phyloP scores from a whole-genome alignment of 35 echinoderm and acorn worm species.

The Patiria miniata region DNA sequence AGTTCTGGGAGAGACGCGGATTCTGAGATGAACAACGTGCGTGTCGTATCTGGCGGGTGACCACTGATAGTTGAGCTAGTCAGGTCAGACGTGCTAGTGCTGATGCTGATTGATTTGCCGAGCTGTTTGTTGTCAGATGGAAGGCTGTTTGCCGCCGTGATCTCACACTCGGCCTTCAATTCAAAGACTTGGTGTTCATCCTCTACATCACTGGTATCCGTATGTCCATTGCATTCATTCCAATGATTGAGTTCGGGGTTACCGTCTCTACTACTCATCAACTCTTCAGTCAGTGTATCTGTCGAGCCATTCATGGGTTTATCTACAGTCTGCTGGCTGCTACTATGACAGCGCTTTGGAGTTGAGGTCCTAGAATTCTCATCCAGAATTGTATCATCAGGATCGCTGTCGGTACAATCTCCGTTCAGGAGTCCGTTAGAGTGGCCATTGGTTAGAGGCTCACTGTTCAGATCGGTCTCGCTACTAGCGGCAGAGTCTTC shows the following conservation, averaged over 20 bases:
- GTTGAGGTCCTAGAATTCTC: constrained; percentile 46
- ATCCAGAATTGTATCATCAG: background rate
- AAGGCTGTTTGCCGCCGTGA: background rate
- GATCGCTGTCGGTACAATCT: constrained; percentile 22
- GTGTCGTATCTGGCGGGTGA: background rate
- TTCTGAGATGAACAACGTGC: background rate
- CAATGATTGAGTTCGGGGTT: background rate
- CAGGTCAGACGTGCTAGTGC: constrained; percentile 91
- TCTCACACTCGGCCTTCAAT: background rate
- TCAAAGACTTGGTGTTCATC: constrained; percentile 22
- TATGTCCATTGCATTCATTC: constrained; percentile 43
- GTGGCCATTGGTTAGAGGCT: constrained; percentile 59
- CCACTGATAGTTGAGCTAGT: constrained; percentile 66
- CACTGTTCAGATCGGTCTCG: background rate
- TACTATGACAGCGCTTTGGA: constrained; percentile 15
- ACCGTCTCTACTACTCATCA: constrained; percentile 15
- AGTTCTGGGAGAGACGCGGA: background rate
- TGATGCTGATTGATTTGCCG: constrained; percentile 68
- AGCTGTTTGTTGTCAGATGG: constrained; percentile 1
- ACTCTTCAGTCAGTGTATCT: constrained; percentile 85
- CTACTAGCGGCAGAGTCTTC: background rate
- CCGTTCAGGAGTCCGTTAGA: constrained; percentile 41
- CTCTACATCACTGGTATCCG: constrained; percentile 25
- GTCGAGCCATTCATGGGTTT: constrained; percentile 78
- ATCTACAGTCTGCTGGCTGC: constrained; percentile 21